A percentile compares a stretch with the other conserved stretches of the same genome.
Evolutionary conservation across 2,888 invertebrate genomes (phyloP).

Genomic region (Polyommatus icarus): DNA sequence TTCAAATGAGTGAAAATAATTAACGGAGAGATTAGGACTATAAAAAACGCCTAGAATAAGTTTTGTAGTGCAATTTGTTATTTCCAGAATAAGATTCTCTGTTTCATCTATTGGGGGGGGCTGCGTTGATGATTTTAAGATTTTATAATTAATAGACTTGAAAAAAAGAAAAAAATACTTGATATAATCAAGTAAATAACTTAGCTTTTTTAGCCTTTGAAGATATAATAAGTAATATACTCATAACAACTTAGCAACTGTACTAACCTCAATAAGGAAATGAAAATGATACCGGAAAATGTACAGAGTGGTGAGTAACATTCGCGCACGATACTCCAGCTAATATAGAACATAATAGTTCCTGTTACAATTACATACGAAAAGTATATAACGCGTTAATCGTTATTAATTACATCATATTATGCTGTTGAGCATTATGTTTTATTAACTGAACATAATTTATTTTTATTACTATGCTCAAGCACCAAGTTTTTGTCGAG

Average conservation of each 20-base stretch:
- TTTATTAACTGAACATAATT: neutral
- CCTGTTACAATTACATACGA: neutral
- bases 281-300: constrained; percentile 30
- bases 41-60: too few species aligned
- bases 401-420: neutral
- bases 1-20: too few species aligned
- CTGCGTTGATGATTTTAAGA: too few species aligned
- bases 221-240: neutral
- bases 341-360: constrained; percentile 9
- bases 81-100: too few species aligned
- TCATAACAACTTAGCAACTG: neutral
- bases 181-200: too few species aligned
- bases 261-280: constrained; percentile 15
- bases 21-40: too few species aligned
- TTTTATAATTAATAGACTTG: too few species aligned
- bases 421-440: neutral
- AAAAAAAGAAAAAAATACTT: too few species aligned
- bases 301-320: neutral
- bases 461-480: neutral
- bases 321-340: constrained; percentile 13
- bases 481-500: neutral
- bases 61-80: too few species aligned
- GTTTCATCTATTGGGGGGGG: too few species aligned
- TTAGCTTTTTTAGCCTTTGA: too few species aligned
- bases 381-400: neutral